A percentile compares a stretch with the other conserved stretches of the same genome.
Conservation (phyloP, 2,888 invertebrate species). For the Drosophila algonquin region DNA sequence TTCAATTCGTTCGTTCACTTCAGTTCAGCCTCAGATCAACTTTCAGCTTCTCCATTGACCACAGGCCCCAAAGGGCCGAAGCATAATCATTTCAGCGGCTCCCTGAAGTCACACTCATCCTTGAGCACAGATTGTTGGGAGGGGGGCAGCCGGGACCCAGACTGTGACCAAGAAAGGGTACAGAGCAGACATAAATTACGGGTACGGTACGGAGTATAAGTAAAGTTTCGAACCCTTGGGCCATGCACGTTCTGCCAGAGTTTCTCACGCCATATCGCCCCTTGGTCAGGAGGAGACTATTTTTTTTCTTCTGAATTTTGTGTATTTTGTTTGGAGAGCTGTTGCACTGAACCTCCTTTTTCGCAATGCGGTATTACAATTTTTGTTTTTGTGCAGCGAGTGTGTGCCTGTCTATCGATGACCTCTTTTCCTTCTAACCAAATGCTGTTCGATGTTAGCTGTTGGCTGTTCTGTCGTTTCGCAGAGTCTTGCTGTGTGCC, state of each 20-base stretch:
- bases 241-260: constrained; percentile 72
- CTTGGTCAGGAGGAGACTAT: constrained; percentile 18
- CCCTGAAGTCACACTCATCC: constrained; percentile 69
- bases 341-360: constrained; percentile 48
- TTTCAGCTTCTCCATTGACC: constrained; percentile 37
- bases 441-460: constrained; percentile 26
- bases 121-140: constrained; percentile 45
- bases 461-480: constrained; percentile 12
- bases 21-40: too few relatives aligned
- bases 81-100: constrained; percentile 55
- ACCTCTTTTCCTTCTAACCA: constrained; percentile 61
- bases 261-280: constrained; percentile 65
- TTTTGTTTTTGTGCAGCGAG: constrained; percentile 10
- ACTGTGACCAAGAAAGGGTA: constrained; percentile 40
- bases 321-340: constrained; percentile 22
- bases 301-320: neutral
- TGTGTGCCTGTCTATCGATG: constrained; percentile 59
- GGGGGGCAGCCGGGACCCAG: neutral
- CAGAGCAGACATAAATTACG: constrained; percentile 65
- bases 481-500: constrained; percentile 24
- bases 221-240: constrained; percentile 64
- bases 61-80: constrained; percentile 50
- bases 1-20: constrained; percentile 14
- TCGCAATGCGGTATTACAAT: constrained; percentile 7
- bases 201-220: constrained; percentile 22